Evolutionary conservation across 2,797 vertebrate species (phyloP), one percentile per base, ranked within the genome.

Genomic region (Sebastes elongatus): DNA sequence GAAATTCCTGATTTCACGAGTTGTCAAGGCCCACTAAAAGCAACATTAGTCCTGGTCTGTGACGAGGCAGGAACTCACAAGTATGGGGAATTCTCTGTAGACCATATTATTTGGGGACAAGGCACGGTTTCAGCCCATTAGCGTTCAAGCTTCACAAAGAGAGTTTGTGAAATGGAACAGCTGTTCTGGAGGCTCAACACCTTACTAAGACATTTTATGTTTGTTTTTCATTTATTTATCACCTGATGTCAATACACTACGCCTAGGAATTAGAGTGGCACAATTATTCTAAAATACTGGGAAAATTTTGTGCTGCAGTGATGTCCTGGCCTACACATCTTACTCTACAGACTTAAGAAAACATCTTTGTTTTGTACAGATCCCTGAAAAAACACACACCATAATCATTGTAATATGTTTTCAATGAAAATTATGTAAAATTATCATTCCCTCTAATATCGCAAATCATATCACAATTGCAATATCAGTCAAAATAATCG

Each of bases 1-100:
- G 49, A 49, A 78, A 74, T 73, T 57, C 76, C 67, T 71, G 42
- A 85, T 87, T 86, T 84, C 74, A 87, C 30, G 60, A 76, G 74
- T 53, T 84, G 78, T 74, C 71, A 69, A 65, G 61, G 70, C n/a
- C 16, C n/a, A 60, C 66, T 16, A 80, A 52, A 64, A 18, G 53
- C 22, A 28, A 35, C 49, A 73, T 86, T 71, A 52, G 42, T 61
- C 56, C 46, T 52, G 49, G 59, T 52, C 73, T 63, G 56, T 46
- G 35, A 35, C n/a, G 22, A n/a, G 73, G 59, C 60, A 59, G 53
- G 42, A 66, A 35, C 46, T 77, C 35, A 66, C 35, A 28, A 27
- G 49, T 61, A 60, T 53, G 38, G 23, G 13, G 20, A 62, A 76
- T 64, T 79, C 57, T 60, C 22, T 74, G 42, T 53, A 25, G 33